Conservation (phyloP, 2,888 invertebrate genomes). For the Fragum whitleyi region DNA sequence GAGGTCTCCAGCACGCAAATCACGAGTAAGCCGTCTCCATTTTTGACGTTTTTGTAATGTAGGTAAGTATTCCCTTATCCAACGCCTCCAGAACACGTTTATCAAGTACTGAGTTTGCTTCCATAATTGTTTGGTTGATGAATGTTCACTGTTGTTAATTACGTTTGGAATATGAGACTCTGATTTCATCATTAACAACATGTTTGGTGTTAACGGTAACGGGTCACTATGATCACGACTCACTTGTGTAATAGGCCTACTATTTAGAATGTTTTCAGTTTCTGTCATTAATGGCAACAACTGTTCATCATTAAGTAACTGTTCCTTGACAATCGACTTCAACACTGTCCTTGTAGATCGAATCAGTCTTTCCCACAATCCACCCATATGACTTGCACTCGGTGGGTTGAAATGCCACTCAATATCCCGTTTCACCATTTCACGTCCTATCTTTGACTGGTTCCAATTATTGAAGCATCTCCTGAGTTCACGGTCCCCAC, state of each 20-base stretch:
- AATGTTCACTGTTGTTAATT: conserved; percentile 21
- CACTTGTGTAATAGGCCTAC: conserved; percentile 32
- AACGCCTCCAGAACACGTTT: conserved; percentile 44
- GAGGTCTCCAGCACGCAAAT: conserved; percentile 13
- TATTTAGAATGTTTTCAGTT: conserved; percentile 33
- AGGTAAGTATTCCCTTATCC: conserved; percentile 33
- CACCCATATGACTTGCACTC: conserved; percentile 37
- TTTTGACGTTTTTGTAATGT: conserved; percentile 26
- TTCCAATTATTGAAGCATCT: conserved; percentile 37
- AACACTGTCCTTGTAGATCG: conserved; percentile 32
- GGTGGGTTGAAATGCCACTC: conserved; percentile 54
- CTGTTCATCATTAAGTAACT: conserved; percentile 30
- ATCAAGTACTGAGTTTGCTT: conserved; percentile 37
- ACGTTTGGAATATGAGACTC: conserved; percentile 26
- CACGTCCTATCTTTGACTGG: conserved; percentile 19
- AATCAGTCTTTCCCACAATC: conserved; percentile 43
- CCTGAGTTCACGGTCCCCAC: conserved; percentile 37
- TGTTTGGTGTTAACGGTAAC: conserved; percentile 34
- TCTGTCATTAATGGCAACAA: conserved; percentile 33
- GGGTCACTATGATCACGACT: conserved; percentile 34
- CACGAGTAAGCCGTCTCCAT: conserved; percentile 9
- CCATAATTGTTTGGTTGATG: conserved; percentile 34
- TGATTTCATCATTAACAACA: conserved; percentile 33
- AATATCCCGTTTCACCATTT: conserved; percentile 31
- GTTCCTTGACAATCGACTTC: conserved; percentile 31